phyloP scores from a whole-genome alignment of 2,113 vertebrate species.

The Pseudorhombus dupliciocellatus region DNA sequence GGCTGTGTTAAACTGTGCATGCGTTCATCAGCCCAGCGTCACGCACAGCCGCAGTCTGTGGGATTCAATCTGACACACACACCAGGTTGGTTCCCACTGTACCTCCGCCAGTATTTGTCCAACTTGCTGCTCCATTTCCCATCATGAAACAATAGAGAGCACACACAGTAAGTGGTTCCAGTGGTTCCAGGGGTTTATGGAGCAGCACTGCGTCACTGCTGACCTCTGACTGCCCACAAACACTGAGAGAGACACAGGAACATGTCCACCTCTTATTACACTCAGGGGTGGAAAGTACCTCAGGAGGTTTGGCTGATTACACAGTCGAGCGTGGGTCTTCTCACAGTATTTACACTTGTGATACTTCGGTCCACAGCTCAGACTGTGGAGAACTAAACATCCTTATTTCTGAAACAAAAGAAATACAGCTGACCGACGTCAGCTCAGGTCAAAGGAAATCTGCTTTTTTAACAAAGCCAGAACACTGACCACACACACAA shows the following conservation, averaged over 20 bases:
- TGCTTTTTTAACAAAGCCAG: too few species aligned
- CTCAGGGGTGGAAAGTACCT: slow-evolving; percentile 48
- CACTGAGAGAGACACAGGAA: background rate
- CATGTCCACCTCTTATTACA: slow-evolving; percentile 25
- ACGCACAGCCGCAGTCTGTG: background rate
- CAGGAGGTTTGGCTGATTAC: slow-evolving; percentile 46
- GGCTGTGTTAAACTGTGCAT: background rate
- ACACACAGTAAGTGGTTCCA: slow-evolving; percentile 60
- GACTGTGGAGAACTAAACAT: too few species aligned
- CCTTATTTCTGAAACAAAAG: too few species aligned
- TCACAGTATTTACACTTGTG: too few species aligned
- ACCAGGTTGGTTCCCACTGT: slow-evolving; percentile 60
- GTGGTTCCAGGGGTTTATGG: slow-evolving; percentile 53
- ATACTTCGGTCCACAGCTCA: too few species aligned
- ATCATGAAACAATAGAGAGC: slow-evolving; percentile 63
- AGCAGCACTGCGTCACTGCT: slow-evolving; percentile 66
- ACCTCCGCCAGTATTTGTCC: slow-evolving; percentile 47
- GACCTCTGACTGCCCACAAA: slow-evolving; percentile 62
- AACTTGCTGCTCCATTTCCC: slow-evolving; percentile 61
- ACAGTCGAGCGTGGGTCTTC: background rate
- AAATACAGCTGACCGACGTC: too few species aligned
- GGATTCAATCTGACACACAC: slow-evolving; percentile 38
- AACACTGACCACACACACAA: too few species aligned
- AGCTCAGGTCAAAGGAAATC: too few species aligned
- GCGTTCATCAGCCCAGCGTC: slow-evolving; percentile 7